A percentile compares a stretch with the other conserved stretches of the same genome.
Conservation (phyloP, 2,113 vertebrate species). For the Aegypius monachus region DNA sequence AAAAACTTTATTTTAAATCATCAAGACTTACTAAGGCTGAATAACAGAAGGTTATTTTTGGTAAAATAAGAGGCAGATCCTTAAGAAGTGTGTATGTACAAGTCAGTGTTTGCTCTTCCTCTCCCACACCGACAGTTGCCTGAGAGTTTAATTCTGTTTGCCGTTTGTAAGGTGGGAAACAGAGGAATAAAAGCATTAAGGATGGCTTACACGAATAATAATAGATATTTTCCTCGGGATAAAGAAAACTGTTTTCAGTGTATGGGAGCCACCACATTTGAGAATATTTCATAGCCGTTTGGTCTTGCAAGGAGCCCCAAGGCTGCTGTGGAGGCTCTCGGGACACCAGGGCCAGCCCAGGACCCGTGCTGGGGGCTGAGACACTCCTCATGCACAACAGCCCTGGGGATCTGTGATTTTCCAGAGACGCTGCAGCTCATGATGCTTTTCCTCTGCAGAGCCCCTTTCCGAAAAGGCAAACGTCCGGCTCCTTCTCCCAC, state of each 20-base stretch:
- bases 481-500: too few species aligned
- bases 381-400: too few species aligned
- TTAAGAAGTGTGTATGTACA: background rate
- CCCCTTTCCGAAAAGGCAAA: too few species aligned
- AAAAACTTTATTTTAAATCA: background rate
- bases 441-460: too few species aligned
- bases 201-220: background rate
- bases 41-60: background rate
- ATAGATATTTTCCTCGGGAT: background rate
- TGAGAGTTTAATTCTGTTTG: constrained; percentile 11
- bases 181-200: constrained; percentile 19
- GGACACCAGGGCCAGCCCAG: background rate
- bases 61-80: background rate
- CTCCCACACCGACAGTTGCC: background rate
- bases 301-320: background rate
- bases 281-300: background rate
- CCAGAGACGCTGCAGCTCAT: too few species aligned
- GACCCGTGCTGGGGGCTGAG: accelerated
- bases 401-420: too few species aligned
- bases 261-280: background rate
- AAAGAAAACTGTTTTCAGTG: background rate
- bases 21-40: background rate
- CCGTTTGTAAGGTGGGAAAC: constrained; percentile 18
- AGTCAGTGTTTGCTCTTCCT: background rate
- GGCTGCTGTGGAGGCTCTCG: background rate